These are phyloP conservation scores for Tetranychus cinnabarinus DNA, from an alignment of 1,140 invertebrate species.

Conservation along the genomic window DNA sequence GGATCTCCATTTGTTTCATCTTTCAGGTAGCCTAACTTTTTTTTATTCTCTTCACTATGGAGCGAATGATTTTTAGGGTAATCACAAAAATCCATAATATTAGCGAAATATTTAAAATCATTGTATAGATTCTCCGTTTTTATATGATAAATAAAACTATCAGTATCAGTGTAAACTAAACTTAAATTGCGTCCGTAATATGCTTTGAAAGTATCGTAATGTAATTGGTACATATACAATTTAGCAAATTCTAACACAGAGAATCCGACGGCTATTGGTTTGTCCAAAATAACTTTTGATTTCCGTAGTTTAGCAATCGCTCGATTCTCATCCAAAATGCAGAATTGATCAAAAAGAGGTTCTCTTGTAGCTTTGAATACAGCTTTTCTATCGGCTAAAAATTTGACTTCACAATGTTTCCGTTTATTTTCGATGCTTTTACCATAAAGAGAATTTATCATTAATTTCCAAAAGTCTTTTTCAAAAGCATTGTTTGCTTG, in stretches of 20 bases:
- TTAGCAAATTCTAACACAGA: conserved; percentile 15
- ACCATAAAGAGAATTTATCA: too few relatives aligned
- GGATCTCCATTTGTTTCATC: conserved; percentile 19
- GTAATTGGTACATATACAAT: conserved; percentile 3
- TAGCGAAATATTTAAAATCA: conserved; percentile 15
- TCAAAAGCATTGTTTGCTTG: too few relatives aligned
- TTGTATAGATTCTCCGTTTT: conserved; percentile 21
- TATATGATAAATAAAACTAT: conserved; percentile 21
- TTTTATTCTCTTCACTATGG: conserved; percentile 21
- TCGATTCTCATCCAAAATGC: not conserved
- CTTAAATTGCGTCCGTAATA: conserved; percentile 16
- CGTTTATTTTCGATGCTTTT: too few relatives aligned
- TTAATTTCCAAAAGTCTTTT: too few relatives aligned
- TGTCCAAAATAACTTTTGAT: conserved; percentile 10
- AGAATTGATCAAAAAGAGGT: conserved; percentile 19
- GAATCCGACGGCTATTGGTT: conserved; percentile 14
- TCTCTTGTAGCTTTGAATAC: conserved; percentile 13
- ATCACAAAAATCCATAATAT: not conserved
- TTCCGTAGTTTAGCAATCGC: conserved; percentile 2
- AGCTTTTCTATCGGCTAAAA: conserved; percentile 16
- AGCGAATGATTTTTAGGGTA: conserved; percentile 1
- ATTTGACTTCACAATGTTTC: conserved; percentile 16
- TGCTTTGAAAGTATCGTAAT: conserved; percentile 13
- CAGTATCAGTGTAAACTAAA: conserved; percentile 23
- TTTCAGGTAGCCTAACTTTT: conserved; percentile 26